phyloP scores from a whole-genome alignment of 1,140 invertebrate species.

The Leptoteleia sp. region DNA sequence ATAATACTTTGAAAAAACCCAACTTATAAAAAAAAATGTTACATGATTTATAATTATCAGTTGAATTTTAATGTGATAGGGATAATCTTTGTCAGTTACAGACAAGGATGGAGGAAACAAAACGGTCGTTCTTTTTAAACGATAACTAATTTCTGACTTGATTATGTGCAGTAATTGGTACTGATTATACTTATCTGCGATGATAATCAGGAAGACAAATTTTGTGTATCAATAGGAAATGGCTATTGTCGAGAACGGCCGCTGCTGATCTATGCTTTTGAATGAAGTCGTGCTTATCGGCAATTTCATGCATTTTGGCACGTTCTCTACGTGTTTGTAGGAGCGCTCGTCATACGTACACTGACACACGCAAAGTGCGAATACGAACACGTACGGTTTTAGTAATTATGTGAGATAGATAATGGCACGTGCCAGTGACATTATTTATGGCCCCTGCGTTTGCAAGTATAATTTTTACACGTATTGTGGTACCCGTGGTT shows the following conservation, averaged over 20 bases:
- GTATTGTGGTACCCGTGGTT: conserved; percentile 67
- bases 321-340: conserved; percentile 53
- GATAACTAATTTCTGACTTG: conserved; percentile 54
- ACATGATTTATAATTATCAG: too few species aligned
- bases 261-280: conserved; percentile 58
- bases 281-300: conserved; percentile 65
- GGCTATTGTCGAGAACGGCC: conserved; percentile 59
- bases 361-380: conserved; percentile 8
- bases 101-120: neutral
- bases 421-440: conserved; percentile 74
- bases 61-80: too few species aligned
- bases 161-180: conserved; percentile 55
- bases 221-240: conserved; percentile 66
- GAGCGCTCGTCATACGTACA: conserved; percentile 30
- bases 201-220: conserved; percentile 63
- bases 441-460: conserved; percentile 72
- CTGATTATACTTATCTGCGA: conserved; percentile 63
- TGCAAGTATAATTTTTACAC: conserved; percentile 77
- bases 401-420: conserved; percentile 69
- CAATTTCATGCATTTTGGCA: conserved; percentile 68
- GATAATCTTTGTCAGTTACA: too few species aligned
- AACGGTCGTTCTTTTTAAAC: conserved; percentile 2
- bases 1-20: too few species aligned
- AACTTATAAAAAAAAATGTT: too few species aligned
- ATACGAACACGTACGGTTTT: conserved; percentile 25